Evolutionary conservation across 2,888 invertebrate species (phyloP).

Genomic region (Watsonalla binaria): DNA sequence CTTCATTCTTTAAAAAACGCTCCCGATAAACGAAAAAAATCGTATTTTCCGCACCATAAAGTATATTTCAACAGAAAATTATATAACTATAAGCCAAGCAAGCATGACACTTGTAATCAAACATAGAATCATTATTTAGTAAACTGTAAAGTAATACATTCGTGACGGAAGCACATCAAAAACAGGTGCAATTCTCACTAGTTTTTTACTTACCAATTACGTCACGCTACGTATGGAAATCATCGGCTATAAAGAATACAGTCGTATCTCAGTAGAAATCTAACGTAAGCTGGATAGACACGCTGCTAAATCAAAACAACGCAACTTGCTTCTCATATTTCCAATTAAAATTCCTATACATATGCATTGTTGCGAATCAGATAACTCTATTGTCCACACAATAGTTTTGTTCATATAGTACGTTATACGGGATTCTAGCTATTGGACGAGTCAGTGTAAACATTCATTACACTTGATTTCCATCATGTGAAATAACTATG

Average conservation of each 20-base stretch:
- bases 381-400: slow-evolving; percentile 70
- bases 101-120: neutral
- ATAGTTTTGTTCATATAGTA: slow-evolving; percentile 49
- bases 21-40: slow-evolving; percentile 5
- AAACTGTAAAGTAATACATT: neutral
- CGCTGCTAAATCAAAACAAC: slow-evolving; percentile 49
- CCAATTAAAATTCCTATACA: slow-evolving; percentile 72
- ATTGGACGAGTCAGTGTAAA: slow-evolving; percentile 45
- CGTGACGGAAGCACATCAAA: neutral
- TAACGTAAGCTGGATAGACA: slow-evolving; percentile 42
- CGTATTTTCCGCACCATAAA: neutral
- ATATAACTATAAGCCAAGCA: too few relatives aligned
- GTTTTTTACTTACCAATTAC: slow-evolving; percentile 32
- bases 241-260: slow-evolving; percentile 41
- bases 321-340: slow-evolving; percentile 60
- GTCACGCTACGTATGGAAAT: slow-evolving; percentile 45
- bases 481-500: neutral
- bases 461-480: slow-evolving; percentile 20
- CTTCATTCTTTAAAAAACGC: slow-evolving; percentile 2
- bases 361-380: slow-evolving; percentile 66
- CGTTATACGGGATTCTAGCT: slow-evolving; percentile 51
- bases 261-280: slow-evolving; percentile 37
- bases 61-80: neutral
- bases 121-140: neutral
- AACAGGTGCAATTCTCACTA: slow-evolving; percentile 26